Base-by-base conservation (phyloP, 2,113 vertebrate species). In the Rhipidura dahli region DNA sequence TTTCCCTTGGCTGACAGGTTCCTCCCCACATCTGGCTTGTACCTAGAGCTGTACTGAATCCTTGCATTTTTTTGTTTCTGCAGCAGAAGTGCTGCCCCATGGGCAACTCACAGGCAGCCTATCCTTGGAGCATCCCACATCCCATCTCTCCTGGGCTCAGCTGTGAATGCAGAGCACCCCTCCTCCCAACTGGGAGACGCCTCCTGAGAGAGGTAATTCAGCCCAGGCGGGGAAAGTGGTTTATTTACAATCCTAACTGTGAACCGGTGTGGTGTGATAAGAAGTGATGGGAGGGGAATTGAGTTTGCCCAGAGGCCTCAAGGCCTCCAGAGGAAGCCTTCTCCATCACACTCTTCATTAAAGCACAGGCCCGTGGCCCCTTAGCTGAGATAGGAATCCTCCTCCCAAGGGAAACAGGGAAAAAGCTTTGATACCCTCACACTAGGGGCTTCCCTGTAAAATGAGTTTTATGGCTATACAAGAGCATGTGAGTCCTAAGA, bases 41-140 rank as follows among this genome's bases (percentile, higher is more conserved):
- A 31, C 17, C 39, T 47, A 26, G 30, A 66, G 35, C 30, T 70
- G 22, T 23, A 16, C 15, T 2, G 7, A n/a, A 68, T 71, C 56
- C 20, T 75, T 56, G 40, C 9, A 3, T 30, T 66, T 57, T 68
- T 39, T 75, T 18, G 3, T 47, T 60, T 86, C 71, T 72, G 35
- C 39, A 42, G 33, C 12, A 37, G 33, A 70, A 79, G 4, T 10
- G 12, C 30, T 33, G 17, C 11, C 30, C 30, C 2, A 1, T 1
- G 8, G 33, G 56, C 27, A 66, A 31, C 14, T 33, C 0, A 0
- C 22, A 53, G 37, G 42, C n/a, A 61, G 7, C 8, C 27, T 2
- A 0, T 23, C 31, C 63, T 45, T 17, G 26, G 21, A 35, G 20
- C 18, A 57, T 9, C 30, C 30, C n/a, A 5, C 51, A 33, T 7